These are phyloP conservation scores for Diadema setosum DNA, from an alignment of 35 echinoderm and acorn worm genomes.

Conservation along the genomic window DNA sequence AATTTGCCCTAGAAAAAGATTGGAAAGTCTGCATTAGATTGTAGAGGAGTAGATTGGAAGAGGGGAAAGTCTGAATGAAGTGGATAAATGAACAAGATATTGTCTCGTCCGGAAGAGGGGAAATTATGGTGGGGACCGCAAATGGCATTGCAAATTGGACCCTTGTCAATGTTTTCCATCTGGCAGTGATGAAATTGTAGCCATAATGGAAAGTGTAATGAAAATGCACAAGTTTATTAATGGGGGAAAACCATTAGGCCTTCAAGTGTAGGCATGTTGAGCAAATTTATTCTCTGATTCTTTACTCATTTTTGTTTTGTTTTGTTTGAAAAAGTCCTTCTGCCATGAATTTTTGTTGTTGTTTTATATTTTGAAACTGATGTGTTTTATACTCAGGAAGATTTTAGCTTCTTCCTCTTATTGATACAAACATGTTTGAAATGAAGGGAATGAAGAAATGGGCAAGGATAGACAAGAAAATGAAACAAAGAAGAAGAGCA, in stretches of 20 bases:
- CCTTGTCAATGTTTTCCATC: conserved; percentile 7
- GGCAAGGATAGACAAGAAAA: too few relatives aligned
- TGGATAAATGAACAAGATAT: conserved; percentile 8
- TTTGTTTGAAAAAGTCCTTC: too few relatives aligned
- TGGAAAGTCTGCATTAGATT: background rate
- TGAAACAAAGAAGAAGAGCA: too few relatives aligned
- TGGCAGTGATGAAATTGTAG: conserved; percentile 4
- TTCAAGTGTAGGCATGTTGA: background rate
- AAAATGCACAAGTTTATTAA: conserved; percentile 9
- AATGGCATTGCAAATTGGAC: conserved; percentile 6
- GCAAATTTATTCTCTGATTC: background rate
- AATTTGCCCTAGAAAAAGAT: background rate
- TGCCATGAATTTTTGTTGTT: too few relatives aligned
- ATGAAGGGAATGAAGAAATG: too few relatives aligned
- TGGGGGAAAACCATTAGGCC: conserved; percentile 8
- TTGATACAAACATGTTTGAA: too few relatives aligned
- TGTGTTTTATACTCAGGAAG: too few relatives aligned
- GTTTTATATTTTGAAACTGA: too few relatives aligned
- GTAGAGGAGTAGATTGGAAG: background rate
- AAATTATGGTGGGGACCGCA: conserved; percentile 8
- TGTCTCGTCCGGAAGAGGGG: background rate
- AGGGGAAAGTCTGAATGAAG: background rate
- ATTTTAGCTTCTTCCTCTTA: too few relatives aligned
- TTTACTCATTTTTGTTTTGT: too few relatives aligned
- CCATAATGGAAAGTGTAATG: background rate